phyloP scores from a whole-genome alignment of 2,797 vertebrate species.

The Discoglossus pictus region DNA sequence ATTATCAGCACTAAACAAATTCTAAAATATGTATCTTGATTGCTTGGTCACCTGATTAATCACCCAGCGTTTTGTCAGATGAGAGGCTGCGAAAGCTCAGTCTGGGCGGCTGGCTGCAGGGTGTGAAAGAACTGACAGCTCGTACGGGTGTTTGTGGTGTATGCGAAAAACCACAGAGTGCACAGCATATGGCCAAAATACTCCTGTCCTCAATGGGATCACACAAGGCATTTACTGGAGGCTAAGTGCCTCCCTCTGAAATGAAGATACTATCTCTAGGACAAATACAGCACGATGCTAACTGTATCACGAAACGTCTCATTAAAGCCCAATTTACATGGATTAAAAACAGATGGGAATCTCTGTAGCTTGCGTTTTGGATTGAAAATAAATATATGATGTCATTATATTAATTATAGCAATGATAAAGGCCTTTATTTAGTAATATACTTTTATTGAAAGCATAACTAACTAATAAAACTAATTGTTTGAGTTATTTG shows the following conservation, averaged over 20 bases:
- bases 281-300: no score
- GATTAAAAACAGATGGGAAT: no score
- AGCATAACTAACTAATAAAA: no score
- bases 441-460: no score
- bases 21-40: conserved; percentile 26
- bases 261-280: no score
- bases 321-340: no score
- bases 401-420: no score
- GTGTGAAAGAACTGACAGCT: conserved; percentile 63
- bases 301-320: no score
- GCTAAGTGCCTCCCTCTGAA: not conserved
- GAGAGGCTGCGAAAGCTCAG: conserved; percentile 16
- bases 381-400: no score
- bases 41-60: conserved; percentile 36
- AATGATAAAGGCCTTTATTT: no score
- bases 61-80: conserved; percentile 19
- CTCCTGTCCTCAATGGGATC: conserved; percentile 62
- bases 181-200: conserved; percentile 72
- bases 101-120: conserved; percentile 11
- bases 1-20: conserved; percentile 39
- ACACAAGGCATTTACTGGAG: conserved; percentile 64
- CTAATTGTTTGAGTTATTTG: no score
- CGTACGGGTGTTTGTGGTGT: conserved; percentile 65
- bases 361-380: no score
- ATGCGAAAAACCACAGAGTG: conserved; percentile 68